These are phyloP conservation scores for Glyphotaelius pellucidus DNA, from an alignment of 2,888 invertebrate genomes.

Conservation along the genomic window DNA sequence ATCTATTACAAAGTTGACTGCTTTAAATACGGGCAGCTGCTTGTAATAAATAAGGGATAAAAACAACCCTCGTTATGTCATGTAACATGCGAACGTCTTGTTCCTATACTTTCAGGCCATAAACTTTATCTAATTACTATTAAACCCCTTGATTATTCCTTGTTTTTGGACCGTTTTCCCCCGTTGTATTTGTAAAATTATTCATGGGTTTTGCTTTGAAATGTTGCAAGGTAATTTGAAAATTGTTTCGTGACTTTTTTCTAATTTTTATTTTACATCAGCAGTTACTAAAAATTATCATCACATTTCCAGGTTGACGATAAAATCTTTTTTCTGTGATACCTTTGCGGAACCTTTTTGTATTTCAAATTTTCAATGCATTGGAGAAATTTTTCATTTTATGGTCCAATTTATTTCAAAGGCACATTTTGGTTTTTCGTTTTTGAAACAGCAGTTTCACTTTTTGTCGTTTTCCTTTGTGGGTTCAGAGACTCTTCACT, in stretches of 20 bases:
- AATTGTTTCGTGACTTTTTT: background rate
- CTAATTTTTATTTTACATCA: background rate
- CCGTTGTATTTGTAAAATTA: conserved; percentile 3
- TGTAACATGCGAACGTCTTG: conserved; percentile 2
- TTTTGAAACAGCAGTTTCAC: background rate
- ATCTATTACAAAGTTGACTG: background rate
- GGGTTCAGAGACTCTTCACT: too few relatives aligned
- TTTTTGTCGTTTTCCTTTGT: background rate
- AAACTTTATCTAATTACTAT: conserved; percentile 27
- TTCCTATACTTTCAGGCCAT: conserved; percentile 8
- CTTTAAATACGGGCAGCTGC: background rate
- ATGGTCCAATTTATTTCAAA: too few relatives aligned
- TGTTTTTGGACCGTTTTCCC: background rate
- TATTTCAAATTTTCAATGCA: background rate
- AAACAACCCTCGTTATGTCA: background rate
- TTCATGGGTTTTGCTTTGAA: background rate
- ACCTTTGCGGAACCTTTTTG: background rate
- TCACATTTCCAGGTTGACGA: background rate
- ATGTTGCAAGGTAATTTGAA: conserved; percentile 5
- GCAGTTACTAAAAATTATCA: background rate
- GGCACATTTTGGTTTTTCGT: background rate
- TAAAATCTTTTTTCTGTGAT: background rate
- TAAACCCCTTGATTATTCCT: conserved; percentile 16
- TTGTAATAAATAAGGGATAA: background rate
- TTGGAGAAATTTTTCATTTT: too few relatives aligned